phyloP scores from a whole-genome alignment of 2,113 vertebrate species.

The Neotoma lepida region DNA sequence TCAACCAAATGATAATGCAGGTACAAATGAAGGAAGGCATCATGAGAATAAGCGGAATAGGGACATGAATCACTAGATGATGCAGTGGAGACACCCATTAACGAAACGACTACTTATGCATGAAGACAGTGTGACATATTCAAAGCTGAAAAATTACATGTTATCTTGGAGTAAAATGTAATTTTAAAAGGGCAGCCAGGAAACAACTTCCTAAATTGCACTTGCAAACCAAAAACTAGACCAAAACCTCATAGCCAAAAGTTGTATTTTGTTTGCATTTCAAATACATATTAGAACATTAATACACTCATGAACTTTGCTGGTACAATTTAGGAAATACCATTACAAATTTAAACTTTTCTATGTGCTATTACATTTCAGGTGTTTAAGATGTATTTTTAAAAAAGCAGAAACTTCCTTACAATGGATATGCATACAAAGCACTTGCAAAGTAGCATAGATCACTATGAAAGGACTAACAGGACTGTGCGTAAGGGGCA shows the following conservation, averaged over 20 bases:
- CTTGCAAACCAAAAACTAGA: constrained; percentile 69
- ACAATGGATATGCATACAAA: constrained; percentile 82
- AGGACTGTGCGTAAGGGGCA: constrained; percentile 69
- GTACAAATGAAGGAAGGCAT: constrained; percentile 76
- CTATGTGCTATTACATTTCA: constrained; percentile 60
- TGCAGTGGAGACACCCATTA: constrained; percentile 82
- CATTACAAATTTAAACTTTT: constrained; percentile 60
- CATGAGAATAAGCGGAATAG: constrained; percentile 81
- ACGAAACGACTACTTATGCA: constrained; percentile 83
- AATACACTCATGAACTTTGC: constrained; percentile 61
- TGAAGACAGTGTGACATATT: constrained; percentile 77
- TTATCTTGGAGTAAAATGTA: constrained; percentile 78
- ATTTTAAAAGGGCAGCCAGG: constrained; percentile 74
- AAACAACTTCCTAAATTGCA: constrained; percentile 73
- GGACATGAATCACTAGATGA: constrained; percentile 68
- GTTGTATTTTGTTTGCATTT: constrained; percentile 41
- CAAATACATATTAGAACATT: neutral
- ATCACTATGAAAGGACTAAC: constrained; percentile 80
- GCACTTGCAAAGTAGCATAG: constrained; percentile 73
- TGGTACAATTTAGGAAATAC: constrained; percentile 76
- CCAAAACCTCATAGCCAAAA: constrained; percentile 50
- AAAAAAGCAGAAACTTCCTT: constrained; percentile 75
- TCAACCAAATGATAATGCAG: constrained; percentile 60
- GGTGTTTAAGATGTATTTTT: constrained; percentile 77
- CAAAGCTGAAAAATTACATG: constrained; percentile 78